A percentile compares a stretch with the other conserved stretches of the same genome.
Evolutionary conservation across 1,140 invertebrate species (phyloP).

Genomic region (Drosophila tropicalis): DNA sequence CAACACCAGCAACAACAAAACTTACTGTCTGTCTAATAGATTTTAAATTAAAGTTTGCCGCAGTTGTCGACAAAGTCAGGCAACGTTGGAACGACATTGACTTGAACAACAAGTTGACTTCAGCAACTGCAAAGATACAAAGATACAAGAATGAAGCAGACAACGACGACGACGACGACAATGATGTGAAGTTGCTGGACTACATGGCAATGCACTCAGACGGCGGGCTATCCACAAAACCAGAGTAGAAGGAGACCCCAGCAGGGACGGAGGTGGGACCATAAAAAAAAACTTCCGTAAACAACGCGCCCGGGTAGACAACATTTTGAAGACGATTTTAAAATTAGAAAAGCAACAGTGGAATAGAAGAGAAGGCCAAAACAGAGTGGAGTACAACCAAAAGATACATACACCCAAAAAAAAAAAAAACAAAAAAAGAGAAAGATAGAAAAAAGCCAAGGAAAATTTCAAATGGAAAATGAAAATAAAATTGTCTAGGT

Average conservation of each 20-base stretch:
- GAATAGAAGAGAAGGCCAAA: conserved; percentile 12
- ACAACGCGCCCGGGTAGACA: conserved; percentile 67
- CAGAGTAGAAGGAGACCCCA: not conserved
- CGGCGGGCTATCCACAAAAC: conserved; percentile 32
- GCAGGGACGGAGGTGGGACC: conserved; percentile 2
- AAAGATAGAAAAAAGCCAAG: conserved; percentile 27
- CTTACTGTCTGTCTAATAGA: conserved; percentile 69
- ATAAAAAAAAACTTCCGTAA: conserved; percentile 74
- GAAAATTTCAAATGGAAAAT: conserved; percentile 62
- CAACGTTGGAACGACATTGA: conserved; percentile 58
- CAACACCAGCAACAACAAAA: conserved; percentile 22
- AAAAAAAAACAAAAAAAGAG: conserved; percentile 39
- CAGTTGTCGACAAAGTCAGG: conserved; percentile 50
- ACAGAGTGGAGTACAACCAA: not conserved
- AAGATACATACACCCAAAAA: conserved; percentile 22
- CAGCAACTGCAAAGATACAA: conserved; percentile 48
- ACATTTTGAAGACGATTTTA: conserved; percentile 72
- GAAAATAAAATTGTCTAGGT: conserved; percentile 75
- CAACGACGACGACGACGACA: conserved; percentile 42
- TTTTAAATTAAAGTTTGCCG: conserved; percentile 76
- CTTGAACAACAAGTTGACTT: conserved; percentile 75
- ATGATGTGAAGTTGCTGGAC: conserved; percentile 54
- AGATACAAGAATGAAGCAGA: conserved; percentile 47
- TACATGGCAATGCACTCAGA: conserved; percentile 77
- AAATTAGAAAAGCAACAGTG: conserved; percentile 74